Conservation (phyloP, 2,888 invertebrate genomes). For the Melinopterus prodromus region DNA sequence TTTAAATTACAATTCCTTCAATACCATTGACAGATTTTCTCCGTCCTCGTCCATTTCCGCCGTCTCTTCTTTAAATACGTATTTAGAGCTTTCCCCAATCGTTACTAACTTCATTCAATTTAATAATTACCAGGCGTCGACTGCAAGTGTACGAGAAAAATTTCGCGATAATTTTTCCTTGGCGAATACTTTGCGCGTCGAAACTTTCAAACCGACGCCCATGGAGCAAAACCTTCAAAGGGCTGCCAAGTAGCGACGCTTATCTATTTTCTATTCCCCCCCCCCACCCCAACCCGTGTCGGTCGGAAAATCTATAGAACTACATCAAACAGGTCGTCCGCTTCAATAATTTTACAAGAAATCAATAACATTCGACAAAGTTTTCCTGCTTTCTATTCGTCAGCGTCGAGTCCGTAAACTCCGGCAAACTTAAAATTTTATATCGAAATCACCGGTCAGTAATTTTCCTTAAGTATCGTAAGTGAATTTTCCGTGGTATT, state of each 20-base stretch:
- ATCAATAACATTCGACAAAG: slow-evolving; percentile 26
- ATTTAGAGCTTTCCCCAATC: neutral
- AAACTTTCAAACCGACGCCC: neutral
- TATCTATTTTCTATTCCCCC: slow-evolving; percentile 21
- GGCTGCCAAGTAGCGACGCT: neutral
- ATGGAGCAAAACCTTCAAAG: neutral
- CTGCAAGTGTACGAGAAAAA: neutral
- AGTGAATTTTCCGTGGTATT: neutral
- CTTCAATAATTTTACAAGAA: slow-evolving; percentile 32
- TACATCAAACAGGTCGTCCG: slow-evolving; percentile 29
- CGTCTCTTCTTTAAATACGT: neutral
- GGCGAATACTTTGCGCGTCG: neutral
- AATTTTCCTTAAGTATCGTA: neutral
- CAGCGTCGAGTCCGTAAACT: neutral
- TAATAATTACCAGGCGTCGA: neutral
- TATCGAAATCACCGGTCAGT: neutral
- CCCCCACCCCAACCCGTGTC: slow-evolving; percentile 24
- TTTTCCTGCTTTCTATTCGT: neutral
- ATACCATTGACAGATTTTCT: slow-evolving; percentile 23
- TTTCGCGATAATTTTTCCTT: neutral
- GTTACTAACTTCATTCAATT: neutral
- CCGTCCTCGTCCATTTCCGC: neutral
- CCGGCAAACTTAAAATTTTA: neutral
- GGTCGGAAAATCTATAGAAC: slow-evolving; percentile 28
- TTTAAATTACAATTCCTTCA: slow-evolving; percentile 24